Conservation (phyloP, 2,113 vertebrate species). For the Gallinago media region DNA sequence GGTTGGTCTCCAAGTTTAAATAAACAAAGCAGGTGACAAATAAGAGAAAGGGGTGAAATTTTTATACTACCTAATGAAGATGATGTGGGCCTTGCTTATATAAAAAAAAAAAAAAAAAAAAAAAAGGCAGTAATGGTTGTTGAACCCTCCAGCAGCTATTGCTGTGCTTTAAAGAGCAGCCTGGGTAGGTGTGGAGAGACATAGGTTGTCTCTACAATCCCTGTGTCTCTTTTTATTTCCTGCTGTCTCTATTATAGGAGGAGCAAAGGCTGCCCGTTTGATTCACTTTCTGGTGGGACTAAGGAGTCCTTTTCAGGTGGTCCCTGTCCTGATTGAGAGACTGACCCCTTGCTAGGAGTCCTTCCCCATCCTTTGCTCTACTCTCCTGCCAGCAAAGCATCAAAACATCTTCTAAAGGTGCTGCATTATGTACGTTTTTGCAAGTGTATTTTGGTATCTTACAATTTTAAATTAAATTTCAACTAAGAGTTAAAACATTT, state of each 20-base stretch:
- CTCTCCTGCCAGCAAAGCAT: neutral
- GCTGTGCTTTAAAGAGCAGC: fast-evolving
- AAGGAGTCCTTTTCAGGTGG: neutral
- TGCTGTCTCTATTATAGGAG: neutral
- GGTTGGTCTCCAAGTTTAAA: neutral
- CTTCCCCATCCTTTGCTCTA: neutral
- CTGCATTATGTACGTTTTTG: neutral
- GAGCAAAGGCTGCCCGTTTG: neutral
- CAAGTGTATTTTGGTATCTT: neutral
- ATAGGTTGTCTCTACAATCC: neutral
- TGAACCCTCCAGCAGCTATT: neutral
- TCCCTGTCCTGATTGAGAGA: neutral
- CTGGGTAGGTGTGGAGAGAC: neutral
- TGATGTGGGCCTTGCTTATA: neutral
- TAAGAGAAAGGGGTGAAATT: neutral
- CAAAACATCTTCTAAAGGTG: neutral
- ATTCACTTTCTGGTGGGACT: neutral
- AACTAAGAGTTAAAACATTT: neutral
- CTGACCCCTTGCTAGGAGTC: neutral
- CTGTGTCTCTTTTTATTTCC: neutral
- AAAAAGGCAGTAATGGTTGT: neutral
- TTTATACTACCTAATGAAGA: neutral
- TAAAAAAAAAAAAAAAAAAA: neutral
- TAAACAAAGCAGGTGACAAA: neutral
- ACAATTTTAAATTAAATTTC: neutral